Base-by-base conservation (phyloP, 2,888 invertebrate species). In the Pasiphila rectangulata region DNA sequence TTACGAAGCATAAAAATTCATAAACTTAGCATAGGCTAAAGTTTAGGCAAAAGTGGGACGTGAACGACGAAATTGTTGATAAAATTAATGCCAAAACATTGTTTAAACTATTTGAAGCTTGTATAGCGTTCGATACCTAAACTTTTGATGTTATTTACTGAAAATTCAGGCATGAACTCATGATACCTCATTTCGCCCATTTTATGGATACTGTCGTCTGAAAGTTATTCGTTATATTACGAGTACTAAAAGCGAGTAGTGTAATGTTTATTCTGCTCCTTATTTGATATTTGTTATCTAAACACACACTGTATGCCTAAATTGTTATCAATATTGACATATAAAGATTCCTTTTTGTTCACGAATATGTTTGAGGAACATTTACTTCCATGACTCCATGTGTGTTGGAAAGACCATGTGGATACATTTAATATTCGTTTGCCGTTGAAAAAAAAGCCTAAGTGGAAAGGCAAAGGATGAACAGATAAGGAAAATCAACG, bases 11-110 rank as follows among this genome's bases (percentile, higher is more conserved):
- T 27, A 60, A 65, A 73, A 75, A 73, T 77, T 72, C 65, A 75
- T 76, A 71, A 74, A 70, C 69, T 65, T 64, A 46, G 54, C 57
- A 59, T 67, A 69, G 60, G 62, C 59, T 61, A 62, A 72, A 72
- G 69, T 71, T 64, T 46, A 51, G 42, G 57, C 30, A 27, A 50
- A 69, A 72, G 65, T 70, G 70, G 44, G 46, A 54, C 61, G 53
- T 59, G 46, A 53, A 56, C 55, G 51, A 54, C 56, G 40, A 60
- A 70, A 71, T 68, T 67, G 64, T 71, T 74, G 51, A 66, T 61
- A 46, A 67, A 71, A 60, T 63, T 58, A 38, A 56, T 46, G 19
- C 20, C 15, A 13, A 41, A 44, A 27, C 29, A 34, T 48, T 23
- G 35, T n/a, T n/a, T n/a, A 6, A 27, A 13, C 12, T 12, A 19